phyloP scores from a whole-genome alignment of 2,113 vertebrate species.

The Phocoena sinus region DNA sequence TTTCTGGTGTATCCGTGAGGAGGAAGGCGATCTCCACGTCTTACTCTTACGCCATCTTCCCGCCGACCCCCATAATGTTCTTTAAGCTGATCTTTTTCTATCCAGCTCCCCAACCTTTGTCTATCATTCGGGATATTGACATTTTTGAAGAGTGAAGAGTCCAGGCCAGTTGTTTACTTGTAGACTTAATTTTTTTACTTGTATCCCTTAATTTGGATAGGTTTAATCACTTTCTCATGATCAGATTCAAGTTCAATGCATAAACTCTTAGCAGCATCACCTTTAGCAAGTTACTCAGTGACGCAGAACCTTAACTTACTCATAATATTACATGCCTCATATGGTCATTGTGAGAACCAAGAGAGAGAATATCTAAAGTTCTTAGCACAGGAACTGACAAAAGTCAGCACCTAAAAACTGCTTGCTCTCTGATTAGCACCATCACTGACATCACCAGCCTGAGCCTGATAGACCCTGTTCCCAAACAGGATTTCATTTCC shows the following conservation, averaged over 20 bases:
- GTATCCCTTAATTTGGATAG: neutral
- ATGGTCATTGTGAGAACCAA: neutral
- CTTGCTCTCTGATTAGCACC: neutral
- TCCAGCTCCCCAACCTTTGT: neutral
- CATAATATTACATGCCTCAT: neutral
- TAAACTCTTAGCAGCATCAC: neutral
- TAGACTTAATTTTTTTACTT: neutral
- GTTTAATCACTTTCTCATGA: neutral
- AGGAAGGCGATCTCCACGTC: too few relatives aligned
- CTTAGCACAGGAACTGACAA: neutral
- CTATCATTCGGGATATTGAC: neutral
- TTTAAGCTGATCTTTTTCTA: neutral
- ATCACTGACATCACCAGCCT: neutral
- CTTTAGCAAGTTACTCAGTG: neutral
- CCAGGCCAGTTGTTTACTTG: neutral
- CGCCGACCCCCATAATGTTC: neutral
- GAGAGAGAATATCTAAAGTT: neutral
- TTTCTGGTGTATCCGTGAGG: too few relatives aligned
- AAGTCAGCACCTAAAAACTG: neutral
- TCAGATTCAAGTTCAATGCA: neutral
- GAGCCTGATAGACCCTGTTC: neutral
- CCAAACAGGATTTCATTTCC: slow-evolving; percentile 16
- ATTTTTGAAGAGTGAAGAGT: neutral
- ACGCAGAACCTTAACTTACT: neutral
- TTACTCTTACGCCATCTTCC: too few relatives aligned